Evolutionary conservation across 1,140 invertebrate species (phyloP).

Genomic region (Hestina assimilis): DNA sequence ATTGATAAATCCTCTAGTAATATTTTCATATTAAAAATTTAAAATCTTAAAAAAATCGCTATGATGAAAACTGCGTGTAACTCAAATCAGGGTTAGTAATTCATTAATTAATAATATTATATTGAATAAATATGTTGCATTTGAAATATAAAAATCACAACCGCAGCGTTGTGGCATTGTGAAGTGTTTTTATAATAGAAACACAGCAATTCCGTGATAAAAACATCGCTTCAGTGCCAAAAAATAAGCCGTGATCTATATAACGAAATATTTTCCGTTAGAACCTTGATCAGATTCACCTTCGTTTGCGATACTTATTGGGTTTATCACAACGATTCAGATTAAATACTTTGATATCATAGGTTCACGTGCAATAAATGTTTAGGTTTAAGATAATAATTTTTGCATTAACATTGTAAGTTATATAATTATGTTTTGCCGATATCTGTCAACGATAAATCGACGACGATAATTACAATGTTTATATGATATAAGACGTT

Average conservation of each 20-base stretch:
- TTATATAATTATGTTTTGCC: not conserved
- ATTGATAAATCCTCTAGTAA: too few species aligned
- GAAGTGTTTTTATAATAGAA: not conserved
- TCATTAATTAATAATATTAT: too few species aligned
- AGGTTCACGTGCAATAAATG: not conserved
- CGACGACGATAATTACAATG: too few species aligned
- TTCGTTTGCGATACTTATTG: constrained; percentile 12
- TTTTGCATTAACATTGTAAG: not conserved
- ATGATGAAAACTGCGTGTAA: not conserved
- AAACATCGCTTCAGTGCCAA: constrained; percentile 6
- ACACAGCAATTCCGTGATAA: not conserved
- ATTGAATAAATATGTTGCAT: not conserved
- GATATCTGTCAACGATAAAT: too few species aligned
- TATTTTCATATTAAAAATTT: not conserved
- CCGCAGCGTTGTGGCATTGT: not conserved
- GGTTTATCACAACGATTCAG: constrained; percentile 10
- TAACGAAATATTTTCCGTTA: constrained; percentile 5
- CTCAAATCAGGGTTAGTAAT: not conserved
- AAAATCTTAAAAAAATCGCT: not conserved
- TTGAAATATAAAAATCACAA: not conserved
- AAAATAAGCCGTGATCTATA: constrained; percentile 11
- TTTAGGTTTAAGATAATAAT: not conserved
- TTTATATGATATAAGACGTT: too few species aligned
- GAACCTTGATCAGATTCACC: constrained; percentile 17
- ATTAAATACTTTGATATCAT: constrained; percentile 3